Evolutionary conservation across 2,888 invertebrate genomes (phyloP).

Genomic region (Euzetes globulus): DNA sequence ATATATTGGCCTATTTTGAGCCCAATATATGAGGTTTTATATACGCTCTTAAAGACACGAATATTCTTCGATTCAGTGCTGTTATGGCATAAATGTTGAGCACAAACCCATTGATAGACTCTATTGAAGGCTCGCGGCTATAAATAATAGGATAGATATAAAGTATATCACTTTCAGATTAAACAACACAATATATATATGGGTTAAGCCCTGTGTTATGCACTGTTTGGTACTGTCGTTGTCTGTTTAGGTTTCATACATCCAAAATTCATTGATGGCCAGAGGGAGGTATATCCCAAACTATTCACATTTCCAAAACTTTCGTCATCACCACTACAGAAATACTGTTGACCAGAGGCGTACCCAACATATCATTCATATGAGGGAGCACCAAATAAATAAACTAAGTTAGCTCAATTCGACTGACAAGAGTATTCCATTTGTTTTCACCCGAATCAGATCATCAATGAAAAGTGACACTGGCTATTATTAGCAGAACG

Average conservation of each 20-base stretch:
- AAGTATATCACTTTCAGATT: constrained; percentile 15
- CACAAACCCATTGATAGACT: background rate
- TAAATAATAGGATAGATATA: constrained; percentile 12
- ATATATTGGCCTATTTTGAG: constrained; percentile 1
- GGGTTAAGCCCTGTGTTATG: background rate
- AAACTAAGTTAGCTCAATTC: no score
- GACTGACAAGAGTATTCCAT: background rate
- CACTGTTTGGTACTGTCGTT: background rate
- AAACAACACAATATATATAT: background rate
- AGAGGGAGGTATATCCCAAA: no score
- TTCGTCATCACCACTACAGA: no score
- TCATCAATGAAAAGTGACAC: background rate
- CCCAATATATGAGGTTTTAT: background rate
- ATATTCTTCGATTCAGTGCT: background rate
- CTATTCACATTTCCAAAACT: no score
- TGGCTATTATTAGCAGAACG: background rate
- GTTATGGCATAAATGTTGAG: background rate
- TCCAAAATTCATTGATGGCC: no score
- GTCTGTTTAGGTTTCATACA: background rate
- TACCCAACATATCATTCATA: no score
- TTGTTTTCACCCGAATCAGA: background rate
- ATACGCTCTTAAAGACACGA: background rate
- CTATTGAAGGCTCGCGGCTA: background rate
- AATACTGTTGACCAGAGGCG: no score
- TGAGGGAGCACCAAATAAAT: no score